Evolutionary conservation across 2,888 invertebrate species (phyloP), one percentile per base, ranked within the genome.

Genomic region (Agriopis leucophaearia): DNA sequence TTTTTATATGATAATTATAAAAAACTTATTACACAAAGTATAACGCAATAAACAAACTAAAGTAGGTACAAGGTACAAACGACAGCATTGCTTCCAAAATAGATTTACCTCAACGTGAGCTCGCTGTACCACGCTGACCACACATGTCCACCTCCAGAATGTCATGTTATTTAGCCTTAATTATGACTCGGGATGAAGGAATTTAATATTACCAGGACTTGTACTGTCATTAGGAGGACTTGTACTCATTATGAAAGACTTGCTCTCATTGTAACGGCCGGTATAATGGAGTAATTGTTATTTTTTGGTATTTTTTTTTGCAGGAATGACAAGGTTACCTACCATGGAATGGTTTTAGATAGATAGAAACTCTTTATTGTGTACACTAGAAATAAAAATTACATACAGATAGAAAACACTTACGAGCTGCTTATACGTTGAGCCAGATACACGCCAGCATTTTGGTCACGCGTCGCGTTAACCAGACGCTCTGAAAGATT

Each of bases 111-210:
- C n/a, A 44, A 27, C 56, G 56, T n/a, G 27, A 54, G 54, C 40
- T 54, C 44, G 45, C 57, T 57, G 45, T 57, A 45, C 12, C 42
- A 10, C 1, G 47, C 18, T 50, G 42, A 16, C 51, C 51, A 18
- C 51, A 51, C 57, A 38, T 58, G 58, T 48, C 48, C 58, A 58
- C 57, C 45, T 44, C 50, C 51, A 36, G 38, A 50, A 48, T 57
- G 57, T 58, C 45, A 64, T 38, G 58, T 52, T 64, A 47, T 59
- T 58, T 64, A 64, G 54, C 54, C 51, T 48, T 59, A 59, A 65
- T 65, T 59, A 65, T 45, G 59, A 54, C 44, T 35, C 27, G 40
- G 36, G 44, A 54, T 63, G 55, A 42, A 44, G 48, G 59, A 58
- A 52, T 64, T 58, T 64, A 64, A 58, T 64, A 58, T 52, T 58